A percentile compares a stretch with the other conserved stretches of the same genome.
These are phyloP conservation scores for Vesta saturnalis DNA, from an alignment of 2,888 invertebrate genomes.

Conservation along the genomic window DNA sequence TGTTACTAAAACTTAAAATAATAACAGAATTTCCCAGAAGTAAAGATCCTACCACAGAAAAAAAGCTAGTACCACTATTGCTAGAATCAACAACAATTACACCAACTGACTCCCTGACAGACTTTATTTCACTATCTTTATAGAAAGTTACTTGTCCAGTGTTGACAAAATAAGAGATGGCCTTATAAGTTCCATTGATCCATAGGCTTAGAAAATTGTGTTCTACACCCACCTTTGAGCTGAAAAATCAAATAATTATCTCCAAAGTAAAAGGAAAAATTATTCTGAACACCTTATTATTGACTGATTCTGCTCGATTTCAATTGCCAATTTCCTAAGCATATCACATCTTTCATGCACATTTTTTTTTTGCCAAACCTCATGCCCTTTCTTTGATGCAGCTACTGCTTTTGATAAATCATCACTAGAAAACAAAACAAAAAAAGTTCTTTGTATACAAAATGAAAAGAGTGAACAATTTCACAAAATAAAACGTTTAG, in stretches of 20 bases:
- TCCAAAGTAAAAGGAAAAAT: too few relatives aligned
- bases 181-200: constrained; percentile 42
- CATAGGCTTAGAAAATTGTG: constrained; percentile 41
- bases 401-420: constrained; percentile 63
- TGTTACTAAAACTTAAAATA: constrained; percentile 41
- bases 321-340: constrained; percentile 45
- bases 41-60: constrained; percentile 50
- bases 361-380: constrained; percentile 54
- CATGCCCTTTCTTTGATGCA: constrained; percentile 62
- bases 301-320: constrained; percentile 38
- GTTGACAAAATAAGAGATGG: constrained; percentile 26
- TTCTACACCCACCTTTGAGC: constrained; percentile 18
- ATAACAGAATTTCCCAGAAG: constrained; percentile 56
- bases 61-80: constrained; percentile 18
- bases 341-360: constrained; percentile 42
- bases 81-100: constrained; percentile 48
- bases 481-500: neutral
- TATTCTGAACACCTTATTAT: constrained; percentile 29
- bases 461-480: constrained; percentile 8
- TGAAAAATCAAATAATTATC: constrained; percentile 7
- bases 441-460: constrained; percentile 60
- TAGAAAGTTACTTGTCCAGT: constrained; percentile 13
- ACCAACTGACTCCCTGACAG: constrained; percentile 49
- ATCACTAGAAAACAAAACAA: too few relatives aligned
- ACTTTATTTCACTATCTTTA: constrained; percentile 40